These are phyloP conservation scores for Callosobruchus maculatus DNA, from an alignment of 2,888 invertebrate genomes.

Conservation along the genomic window DNA sequence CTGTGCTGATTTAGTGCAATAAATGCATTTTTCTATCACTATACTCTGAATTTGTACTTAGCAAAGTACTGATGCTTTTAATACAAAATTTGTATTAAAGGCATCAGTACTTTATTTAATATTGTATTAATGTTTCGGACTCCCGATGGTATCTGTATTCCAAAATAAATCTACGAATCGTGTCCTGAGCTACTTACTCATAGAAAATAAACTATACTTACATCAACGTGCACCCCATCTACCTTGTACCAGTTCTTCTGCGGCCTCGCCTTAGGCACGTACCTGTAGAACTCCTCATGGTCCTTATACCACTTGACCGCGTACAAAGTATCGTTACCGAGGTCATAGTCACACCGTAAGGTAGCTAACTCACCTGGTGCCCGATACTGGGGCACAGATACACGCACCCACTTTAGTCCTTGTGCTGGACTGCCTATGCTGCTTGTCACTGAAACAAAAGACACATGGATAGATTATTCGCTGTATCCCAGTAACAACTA, in stretches of 20 bases:
- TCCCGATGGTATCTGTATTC: no score
- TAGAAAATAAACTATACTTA: conserved; percentile 48
- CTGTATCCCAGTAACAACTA: no score
- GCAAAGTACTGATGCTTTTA: no score
- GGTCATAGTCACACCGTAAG: conserved; percentile 46
- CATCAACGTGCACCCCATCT: conserved; percentile 66
- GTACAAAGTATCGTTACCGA: conserved; percentile 62
- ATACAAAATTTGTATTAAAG: no score
- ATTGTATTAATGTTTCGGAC: no score
- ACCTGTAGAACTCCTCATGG: conserved; percentile 80
- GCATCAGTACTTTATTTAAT: no score
- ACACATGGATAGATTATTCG: no score
- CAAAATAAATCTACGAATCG: no score
- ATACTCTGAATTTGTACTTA: no score
- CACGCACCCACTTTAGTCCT: conserved; percentile 45
- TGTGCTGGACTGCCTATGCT: background rate
- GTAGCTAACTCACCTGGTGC: conserved; percentile 45
- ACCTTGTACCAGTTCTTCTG: conserved; percentile 67
- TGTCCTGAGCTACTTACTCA: no score
- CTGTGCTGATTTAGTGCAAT: no score
- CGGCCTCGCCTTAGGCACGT: conserved; percentile 68
- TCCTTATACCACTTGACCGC: conserved; percentile 84
- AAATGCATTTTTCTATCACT: no score
- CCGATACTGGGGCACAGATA: conserved; percentile 46
- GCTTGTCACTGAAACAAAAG: background rate